Conservation (phyloP, 2,888 invertebrate genomes). For the Caenorhabditis wallacei region DNA sequence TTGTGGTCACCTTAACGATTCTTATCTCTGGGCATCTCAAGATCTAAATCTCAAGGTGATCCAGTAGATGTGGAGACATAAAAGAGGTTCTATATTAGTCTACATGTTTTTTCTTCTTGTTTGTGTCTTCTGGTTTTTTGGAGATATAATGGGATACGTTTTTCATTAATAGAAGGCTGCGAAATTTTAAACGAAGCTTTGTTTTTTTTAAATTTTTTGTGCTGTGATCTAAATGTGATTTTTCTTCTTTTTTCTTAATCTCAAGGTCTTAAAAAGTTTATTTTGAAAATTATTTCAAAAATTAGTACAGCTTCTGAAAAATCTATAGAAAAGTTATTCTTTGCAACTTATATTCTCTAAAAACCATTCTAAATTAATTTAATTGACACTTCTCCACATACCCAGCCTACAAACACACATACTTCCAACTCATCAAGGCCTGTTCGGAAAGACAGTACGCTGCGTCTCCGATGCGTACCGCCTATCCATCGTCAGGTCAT, state of each 20-base stretch:
- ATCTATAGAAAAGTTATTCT: no score
- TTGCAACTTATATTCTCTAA: no score
- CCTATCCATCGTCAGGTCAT: slow-evolving; percentile 45
- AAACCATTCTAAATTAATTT: no score
- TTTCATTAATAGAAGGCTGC: no score
- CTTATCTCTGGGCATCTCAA: neutral
- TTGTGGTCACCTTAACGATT: slow-evolving; percentile 1
- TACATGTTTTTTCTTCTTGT: neutral
- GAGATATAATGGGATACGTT: neutral
- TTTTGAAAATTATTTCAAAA: no score
- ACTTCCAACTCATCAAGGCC: slow-evolving; percentile 47
- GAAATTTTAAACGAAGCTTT: no score
- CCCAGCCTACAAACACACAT: neutral
- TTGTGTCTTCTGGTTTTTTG: neutral
- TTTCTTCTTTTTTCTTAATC: no score
- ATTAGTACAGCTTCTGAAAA: no score
- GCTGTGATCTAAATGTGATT: no score
- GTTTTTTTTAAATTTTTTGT: no score
- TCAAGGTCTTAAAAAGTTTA: no score
- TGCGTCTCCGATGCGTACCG: slow-evolving; percentile 47
- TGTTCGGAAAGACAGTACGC: slow-evolving; percentile 22
- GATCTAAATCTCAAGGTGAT: slow-evolving; percentile 21
- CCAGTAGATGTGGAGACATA: neutral
- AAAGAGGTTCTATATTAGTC: neutral
- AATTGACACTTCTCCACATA: neutral